Conservation (phyloP, 2,113 vertebrate species). For the Sturnus vulgaris region DNA sequence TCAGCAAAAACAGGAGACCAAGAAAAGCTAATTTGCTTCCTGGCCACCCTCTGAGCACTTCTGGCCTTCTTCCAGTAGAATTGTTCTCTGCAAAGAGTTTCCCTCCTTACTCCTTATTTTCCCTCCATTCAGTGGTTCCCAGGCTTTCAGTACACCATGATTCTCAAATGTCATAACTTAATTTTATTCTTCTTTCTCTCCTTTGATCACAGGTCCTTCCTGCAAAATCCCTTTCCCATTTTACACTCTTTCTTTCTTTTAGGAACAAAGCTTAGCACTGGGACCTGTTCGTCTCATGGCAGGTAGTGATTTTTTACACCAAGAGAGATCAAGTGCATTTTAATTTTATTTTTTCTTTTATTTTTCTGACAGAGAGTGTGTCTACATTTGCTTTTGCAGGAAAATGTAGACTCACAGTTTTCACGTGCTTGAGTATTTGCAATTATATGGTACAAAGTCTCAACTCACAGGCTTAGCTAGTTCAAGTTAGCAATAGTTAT, state of each 20-base stretch:
- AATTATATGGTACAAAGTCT: neutral
- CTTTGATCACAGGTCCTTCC: neutral
- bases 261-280: neutral
- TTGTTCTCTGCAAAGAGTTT: neutral
- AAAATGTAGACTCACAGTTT: neutral
- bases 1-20: neutral
- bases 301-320: neutral
- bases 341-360: neutral
- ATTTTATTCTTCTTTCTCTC: neutral
- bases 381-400: neutral
- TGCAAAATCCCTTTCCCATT: neutral
- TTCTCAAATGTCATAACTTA: neutral
- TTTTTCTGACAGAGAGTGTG: neutral
- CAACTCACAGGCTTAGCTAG: neutral
- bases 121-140: neutral
- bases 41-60: accelerated
- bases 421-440: neutral
- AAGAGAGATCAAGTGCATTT: neutral
- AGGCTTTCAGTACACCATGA: accelerated
- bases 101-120: neutral
- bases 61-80: neutral
- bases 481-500: neutral
- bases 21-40: neutral
- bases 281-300: neutral
- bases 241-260: neutral